These are phyloP conservation scores for Phlogophora meticulosa DNA, from an alignment of 2,888 invertebrate species.

Conservation along the genomic window DNA sequence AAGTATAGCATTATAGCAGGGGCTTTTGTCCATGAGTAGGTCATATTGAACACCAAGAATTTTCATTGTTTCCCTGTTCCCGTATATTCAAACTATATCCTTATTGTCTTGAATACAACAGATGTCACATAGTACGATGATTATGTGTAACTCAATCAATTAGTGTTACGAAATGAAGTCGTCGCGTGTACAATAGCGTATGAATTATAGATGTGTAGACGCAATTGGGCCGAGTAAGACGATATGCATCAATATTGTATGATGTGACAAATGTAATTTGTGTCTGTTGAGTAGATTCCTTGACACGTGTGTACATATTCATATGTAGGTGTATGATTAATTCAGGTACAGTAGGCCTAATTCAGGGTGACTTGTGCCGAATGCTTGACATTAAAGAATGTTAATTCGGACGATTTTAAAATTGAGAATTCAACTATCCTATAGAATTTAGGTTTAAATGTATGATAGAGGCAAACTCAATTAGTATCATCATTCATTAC, in stretches of 20 bases:
- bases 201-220: slow-evolving; percentile 47
- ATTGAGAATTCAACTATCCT: no score
- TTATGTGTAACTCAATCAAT: slow-evolving; percentile 43
- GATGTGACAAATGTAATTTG: slow-evolving; percentile 51
- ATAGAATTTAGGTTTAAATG: no score
- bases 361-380: no score
- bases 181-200: slow-evolving; percentile 30
- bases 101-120: slow-evolving; percentile 9
- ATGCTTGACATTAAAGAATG: no score
- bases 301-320: slow-evolving; percentile 11
- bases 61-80: background rate
- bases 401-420: no score
- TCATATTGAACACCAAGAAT: background rate
- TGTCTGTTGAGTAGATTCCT: slow-evolving; percentile 11
- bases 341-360: background rate
- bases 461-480: no score
- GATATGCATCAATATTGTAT: slow-evolving; percentile 54
- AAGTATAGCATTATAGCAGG: background rate
- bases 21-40: background rate
- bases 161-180: slow-evolving; percentile 42
- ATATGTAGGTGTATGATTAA: slow-evolving; percentile 14
- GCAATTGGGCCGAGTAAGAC: slow-evolving; percentile 34
- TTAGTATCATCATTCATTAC: no score
- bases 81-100: background rate
- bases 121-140: slow-evolving; percentile 25